A percentile compares a stretch with the other conserved stretches of the same genome.
phyloP scores from a whole-genome alignment of 2,113 vertebrate species.

The Mystacornis crossleyi region DNA sequence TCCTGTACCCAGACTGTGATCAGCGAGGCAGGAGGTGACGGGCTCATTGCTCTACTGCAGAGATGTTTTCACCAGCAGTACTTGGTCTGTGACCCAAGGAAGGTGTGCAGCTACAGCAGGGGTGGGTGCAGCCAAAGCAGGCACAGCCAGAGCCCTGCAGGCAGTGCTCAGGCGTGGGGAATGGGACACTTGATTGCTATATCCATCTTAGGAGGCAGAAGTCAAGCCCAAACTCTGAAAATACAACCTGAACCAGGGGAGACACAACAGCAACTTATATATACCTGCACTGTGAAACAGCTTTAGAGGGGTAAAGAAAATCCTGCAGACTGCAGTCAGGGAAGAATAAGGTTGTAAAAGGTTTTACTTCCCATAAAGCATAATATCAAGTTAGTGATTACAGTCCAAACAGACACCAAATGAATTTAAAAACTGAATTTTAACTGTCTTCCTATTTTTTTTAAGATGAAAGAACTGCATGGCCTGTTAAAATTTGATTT shows the following conservation, averaged over 20 bases:
- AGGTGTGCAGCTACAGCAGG: background rate
- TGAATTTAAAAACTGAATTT: background rate
- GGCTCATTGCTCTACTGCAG: no score
- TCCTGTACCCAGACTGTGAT: background rate
- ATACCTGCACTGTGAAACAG: background rate
- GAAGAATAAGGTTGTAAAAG: background rate
- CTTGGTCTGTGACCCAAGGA: background rate
- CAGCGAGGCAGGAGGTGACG: background rate
- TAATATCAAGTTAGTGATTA: background rate
- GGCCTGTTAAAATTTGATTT: background rate
- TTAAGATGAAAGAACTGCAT: background rate
- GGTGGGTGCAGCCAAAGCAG: background rate
- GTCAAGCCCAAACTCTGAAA: background rate
- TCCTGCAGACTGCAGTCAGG: background rate
- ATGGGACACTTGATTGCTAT: background rate
- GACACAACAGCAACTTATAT: background rate
- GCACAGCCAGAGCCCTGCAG: background rate
- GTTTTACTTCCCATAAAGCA: background rate
- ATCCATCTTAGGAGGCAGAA: background rate
- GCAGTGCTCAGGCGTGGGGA: accelerated
- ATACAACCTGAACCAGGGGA: background rate
- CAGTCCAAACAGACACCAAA: background rate
- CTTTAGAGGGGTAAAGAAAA: background rate
- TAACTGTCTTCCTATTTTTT: background rate
- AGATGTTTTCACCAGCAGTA: accelerated